phyloP scores from a whole-genome alignment of 1,140 invertebrate species.

The Dryas iulia region DNA sequence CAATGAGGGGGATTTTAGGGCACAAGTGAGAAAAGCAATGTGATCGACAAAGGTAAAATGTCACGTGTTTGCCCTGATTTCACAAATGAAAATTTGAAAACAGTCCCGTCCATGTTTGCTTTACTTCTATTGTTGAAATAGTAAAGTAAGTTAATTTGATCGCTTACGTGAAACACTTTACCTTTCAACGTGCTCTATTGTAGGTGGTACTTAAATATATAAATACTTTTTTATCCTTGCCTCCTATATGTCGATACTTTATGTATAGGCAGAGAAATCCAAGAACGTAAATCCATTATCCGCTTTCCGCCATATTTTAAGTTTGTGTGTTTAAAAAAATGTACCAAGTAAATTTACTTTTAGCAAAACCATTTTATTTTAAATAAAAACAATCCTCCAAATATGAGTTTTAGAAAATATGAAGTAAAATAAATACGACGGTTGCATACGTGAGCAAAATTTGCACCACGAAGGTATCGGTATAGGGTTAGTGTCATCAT shows the following conservation, averaged over 20 bases:
- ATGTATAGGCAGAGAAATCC: neutral
- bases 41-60: constrained; percentile 33
- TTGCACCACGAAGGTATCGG: no score
- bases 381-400: neutral
- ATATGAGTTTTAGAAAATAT: neutral
- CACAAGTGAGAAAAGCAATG: constrained; percentile 19
- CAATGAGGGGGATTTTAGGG: constrained; percentile 15
- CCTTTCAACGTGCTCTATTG: constrained; percentile 64
- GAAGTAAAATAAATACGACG: no score
- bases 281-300: no score
- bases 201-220: constrained; percentile 57
- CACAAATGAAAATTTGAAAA: constrained; percentile 16
- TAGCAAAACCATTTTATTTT: no score
- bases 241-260: neutral
- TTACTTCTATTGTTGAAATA: constrained; percentile 21
- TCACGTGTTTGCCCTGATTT: constrained; percentile 20
- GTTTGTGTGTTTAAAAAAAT: no score
- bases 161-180: constrained; percentile 59
- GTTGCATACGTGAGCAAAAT: no score
- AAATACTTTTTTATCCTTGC: constrained; percentile 36
- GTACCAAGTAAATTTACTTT: no score
- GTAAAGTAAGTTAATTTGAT: constrained; percentile 28
- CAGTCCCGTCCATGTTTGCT: neutral
- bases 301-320: no score
- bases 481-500: no score